Evolutionary conservation across 2,888 invertebrate species (phyloP), one percentile per base, ranked within the genome.

Genomic region (Chloroclystis v-ata): DNA sequence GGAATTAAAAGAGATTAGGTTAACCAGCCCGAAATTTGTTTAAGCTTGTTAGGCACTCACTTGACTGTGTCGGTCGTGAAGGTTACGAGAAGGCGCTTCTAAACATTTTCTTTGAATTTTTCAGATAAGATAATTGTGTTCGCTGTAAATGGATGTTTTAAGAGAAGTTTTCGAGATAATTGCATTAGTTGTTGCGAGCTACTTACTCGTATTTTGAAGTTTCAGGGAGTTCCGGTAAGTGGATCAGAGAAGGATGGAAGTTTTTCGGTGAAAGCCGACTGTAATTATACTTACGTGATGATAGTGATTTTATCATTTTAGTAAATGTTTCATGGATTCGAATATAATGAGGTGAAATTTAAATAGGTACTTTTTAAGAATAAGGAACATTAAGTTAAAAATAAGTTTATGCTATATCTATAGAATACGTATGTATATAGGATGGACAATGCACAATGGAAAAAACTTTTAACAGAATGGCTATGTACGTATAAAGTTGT

Each of bases 121-220:
- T 28, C n/a, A 30, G 41, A 29, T 25, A 11, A 25, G n/a, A 25
- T 35, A 25, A 39, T 33, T 35, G 25, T 43, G 28, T 43, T 40
- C 12, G 37, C 16, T 49, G 38, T 44, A 49, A 44, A 44, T 37
- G 35, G 43, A 42, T 49, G 37, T 49, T 49, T 29, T 11, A 33
- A 45, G 37, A 29, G 20, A 45, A 49, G 42, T 49, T 42, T 32
- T 41, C 24, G 26, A 42, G 45, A 65, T 73, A 75, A 78, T 75
- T 71, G 67, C 69, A 65, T 78, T 75, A 77, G 66, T 58, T 61
- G 65, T 63, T 61, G 61, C 61, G 60, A 62, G 59, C 72, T 69
- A 62, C 69, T 65, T 70, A n/a, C n/a, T n/a, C n/a, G n/a, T n/a
- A 74, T 75, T 71, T 74, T 70, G 69, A 73, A 78, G 71, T 72